phyloP scores from a whole-genome alignment of 2,888 invertebrate species.

The Scaptomyza cyrtandrae region DNA sequence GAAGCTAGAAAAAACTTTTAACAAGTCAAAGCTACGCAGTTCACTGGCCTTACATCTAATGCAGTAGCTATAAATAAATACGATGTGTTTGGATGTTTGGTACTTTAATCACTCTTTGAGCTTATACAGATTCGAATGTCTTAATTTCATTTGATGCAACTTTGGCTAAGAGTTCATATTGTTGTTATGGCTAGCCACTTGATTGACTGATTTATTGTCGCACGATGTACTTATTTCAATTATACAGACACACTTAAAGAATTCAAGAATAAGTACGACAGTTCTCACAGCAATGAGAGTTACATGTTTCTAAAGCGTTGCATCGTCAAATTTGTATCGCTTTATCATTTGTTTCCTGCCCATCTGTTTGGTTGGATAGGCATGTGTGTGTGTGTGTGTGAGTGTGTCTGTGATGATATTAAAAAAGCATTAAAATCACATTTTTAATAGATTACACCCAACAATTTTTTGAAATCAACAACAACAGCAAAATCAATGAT shows the following conservation, averaged over 20 bases:
- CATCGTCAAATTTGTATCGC: not conserved
- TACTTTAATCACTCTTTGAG: not conserved
- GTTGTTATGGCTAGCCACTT: too few relatives aligned
- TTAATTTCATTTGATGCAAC: too few relatives aligned
- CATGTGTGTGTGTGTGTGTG: not conserved
- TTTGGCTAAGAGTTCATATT: too few relatives aligned
- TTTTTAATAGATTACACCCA: slow-evolving; percentile 60
- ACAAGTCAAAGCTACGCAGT: not conserved
- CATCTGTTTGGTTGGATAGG: slow-evolving; percentile 7
- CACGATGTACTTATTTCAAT: too few relatives aligned
- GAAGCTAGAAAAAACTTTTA: not conserved
- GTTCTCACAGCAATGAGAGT: not conserved
- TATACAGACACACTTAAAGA: too few relatives aligned
- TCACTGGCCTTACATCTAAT: not conserved
- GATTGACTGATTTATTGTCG: not conserved
- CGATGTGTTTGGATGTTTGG: too few relatives aligned
- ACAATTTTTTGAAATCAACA: not conserved
- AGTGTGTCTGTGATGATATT: slow-evolving; percentile 40
- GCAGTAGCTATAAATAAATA: not conserved
- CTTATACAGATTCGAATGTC: too few relatives aligned
- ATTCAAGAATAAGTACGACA: too few relatives aligned
- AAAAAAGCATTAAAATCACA: slow-evolving; percentile 69
- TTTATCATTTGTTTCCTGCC: slow-evolving; percentile 10
- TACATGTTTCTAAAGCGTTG: not conserved
- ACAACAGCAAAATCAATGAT: slow-evolving; percentile 18